Percentiles rank a stretch among this genome's conserved stretches.
phyloP scores from a whole-genome alignment of 2,888 invertebrate genomes.

The Tricholauxania praeusta region DNA sequence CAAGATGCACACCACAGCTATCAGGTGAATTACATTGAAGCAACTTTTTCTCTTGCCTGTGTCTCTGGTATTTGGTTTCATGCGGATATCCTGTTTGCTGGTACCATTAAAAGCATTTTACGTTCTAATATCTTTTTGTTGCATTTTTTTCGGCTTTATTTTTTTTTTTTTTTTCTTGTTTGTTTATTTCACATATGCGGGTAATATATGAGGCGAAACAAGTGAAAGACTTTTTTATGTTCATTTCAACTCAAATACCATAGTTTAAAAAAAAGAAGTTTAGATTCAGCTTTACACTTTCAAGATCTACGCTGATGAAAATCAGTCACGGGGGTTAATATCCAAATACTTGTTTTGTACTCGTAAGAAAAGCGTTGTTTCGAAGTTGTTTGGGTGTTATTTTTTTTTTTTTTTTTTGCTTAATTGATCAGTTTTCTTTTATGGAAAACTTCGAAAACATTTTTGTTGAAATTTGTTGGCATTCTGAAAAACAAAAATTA shows the following conservation, averaged over 20 bases:
- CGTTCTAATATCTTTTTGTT: neutral
- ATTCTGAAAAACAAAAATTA: too few species aligned
- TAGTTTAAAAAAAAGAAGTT: too few species aligned
- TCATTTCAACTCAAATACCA: too few species aligned
- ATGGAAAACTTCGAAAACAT: slow-evolving; percentile 18
- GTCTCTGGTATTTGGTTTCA: neutral
- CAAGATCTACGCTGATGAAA: too few species aligned
- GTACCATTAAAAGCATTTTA: neutral
- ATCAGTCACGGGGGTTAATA: too few species aligned
- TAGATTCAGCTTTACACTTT: too few species aligned
- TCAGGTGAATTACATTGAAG: neutral
- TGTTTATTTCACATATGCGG: too few species aligned
- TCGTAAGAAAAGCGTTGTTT: too few species aligned
- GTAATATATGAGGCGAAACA: too few species aligned
- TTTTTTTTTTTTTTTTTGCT: neutral
- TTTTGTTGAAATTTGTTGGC: neutral
- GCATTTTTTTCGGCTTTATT: neutral
- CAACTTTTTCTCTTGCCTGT: neutral
- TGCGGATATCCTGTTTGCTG: neutral
- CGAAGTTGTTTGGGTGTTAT: neutral
- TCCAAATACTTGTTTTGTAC: neutral
- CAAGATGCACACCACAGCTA: slow-evolving; percentile 11
- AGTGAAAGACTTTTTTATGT: too few species aligned
- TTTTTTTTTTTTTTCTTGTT: neutral
- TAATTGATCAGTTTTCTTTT: slow-evolving; percentile 14